These are phyloP conservation scores for Chlorops oryzae DNA, from an alignment of 1,140 invertebrate genomes.

Conservation along the genomic window DNA sequence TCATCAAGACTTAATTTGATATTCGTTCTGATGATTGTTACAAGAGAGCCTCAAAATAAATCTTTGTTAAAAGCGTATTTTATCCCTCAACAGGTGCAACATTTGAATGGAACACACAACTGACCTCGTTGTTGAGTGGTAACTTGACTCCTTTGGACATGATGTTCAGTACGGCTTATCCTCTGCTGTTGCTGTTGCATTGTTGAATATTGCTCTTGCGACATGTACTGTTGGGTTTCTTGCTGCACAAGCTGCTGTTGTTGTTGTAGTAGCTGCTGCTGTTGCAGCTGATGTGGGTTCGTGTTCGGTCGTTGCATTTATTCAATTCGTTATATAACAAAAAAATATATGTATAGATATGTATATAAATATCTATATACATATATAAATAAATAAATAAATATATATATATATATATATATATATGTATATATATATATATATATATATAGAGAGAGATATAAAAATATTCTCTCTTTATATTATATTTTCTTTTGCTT, in stretches of 20 bases:
- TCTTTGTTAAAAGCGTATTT: too few species aligned
- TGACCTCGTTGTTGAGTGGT: constrained; percentile 73
- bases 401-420: not conserved
- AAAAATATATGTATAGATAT: constrained; percentile 22
- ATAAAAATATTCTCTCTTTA: constrained; percentile 11
- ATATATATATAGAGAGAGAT: constrained; percentile 13
- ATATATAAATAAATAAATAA: not conserved
- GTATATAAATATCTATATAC: not conserved
- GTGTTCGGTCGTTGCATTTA: constrained; percentile 49
- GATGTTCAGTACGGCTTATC: constrained; percentile 65
- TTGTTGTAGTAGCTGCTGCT: constrained; percentile 50
- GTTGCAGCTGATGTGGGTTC: constrained; percentile 44
- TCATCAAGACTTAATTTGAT: too few species aligned
- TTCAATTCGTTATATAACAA: constrained; percentile 45
- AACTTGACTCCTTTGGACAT: constrained; percentile 64
- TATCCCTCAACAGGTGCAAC: too few species aligned
- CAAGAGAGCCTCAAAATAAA: too few species aligned
- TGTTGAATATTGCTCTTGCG: constrained; percentile 28
- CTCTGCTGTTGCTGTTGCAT: constrained; percentile 53
- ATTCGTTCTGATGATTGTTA: too few species aligned
- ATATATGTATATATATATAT: constrained; percentile 5
- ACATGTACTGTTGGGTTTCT: constrained; percentile 45
- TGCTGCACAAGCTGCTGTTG: constrained; percentile 55
- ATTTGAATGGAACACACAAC: constrained; percentile 27
- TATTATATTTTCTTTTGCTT: too few species aligned